These are phyloP conservation scores for Ceyx erithaca DNA, from an alignment of 2,797 vertebrate species.

Conservation along the genomic window DNA sequence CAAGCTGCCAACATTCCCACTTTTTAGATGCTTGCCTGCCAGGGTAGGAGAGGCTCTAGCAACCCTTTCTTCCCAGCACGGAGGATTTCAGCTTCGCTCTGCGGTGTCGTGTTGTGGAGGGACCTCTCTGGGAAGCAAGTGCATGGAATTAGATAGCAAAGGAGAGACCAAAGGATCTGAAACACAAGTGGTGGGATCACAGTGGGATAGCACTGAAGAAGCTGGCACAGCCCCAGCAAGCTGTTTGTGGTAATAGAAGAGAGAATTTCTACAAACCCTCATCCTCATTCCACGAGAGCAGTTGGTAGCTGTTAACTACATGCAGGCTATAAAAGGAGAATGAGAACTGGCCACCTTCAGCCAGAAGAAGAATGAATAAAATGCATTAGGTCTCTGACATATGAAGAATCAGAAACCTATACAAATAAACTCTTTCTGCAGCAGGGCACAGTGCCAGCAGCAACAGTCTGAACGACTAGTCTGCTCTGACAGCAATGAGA, in stretches of 20 bases:
- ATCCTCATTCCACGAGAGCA: slow-evolving; percentile 29
- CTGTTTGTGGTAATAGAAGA: slow-evolving; percentile 21
- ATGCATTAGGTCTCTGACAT: slow-evolving; percentile 34
- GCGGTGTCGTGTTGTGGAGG: neutral
- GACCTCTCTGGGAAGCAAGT: neutral
- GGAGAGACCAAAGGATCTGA: neutral
- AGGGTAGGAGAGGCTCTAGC: neutral
- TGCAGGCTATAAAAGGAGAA: slow-evolving; percentile 63
- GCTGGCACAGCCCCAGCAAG: slow-evolving; percentile 10
- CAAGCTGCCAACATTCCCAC: neutral
- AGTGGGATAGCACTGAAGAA: slow-evolving; percentile 49
- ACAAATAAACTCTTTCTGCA: slow-evolving; percentile 63
- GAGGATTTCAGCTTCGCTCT: neutral
- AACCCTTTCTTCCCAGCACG: neutral
- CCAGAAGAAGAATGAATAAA: slow-evolving; percentile 63
- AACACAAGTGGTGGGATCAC: slow-evolving; percentile 35
- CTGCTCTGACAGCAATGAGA: slow-evolving; percentile 43
- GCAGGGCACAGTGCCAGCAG: slow-evolving; percentile 50
- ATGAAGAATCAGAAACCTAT: slow-evolving; percentile 58
- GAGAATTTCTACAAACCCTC: slow-evolving; percentile 47
- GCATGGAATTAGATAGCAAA: neutral
- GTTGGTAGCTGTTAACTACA: slow-evolving; percentile 60
- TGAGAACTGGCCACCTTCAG: slow-evolving; percentile 43
- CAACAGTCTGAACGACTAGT: slow-evolving; percentile 21
- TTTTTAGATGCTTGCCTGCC: neutral